Percentiles rank a stretch among this genome's conserved stretches.
These are phyloP conservation scores for Oncorhynchus masou DNA, from an alignment of 2,113 vertebrate species.

Conservation along the genomic window DNA sequence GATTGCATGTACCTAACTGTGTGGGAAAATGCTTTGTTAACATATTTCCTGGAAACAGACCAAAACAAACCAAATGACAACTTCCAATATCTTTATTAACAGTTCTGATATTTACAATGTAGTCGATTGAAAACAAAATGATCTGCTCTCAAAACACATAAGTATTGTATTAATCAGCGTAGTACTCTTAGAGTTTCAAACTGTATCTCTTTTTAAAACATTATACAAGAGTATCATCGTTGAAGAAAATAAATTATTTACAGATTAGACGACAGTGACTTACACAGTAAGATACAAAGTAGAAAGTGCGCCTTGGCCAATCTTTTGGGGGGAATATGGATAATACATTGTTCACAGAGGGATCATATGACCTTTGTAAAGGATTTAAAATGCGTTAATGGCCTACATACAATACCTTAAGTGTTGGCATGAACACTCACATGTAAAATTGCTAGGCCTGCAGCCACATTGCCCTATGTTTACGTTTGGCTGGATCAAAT, in stretches of 20 bases:
- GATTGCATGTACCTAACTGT: too few species aligned
- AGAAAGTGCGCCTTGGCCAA: neutral
- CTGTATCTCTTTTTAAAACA: neutral
- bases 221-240: neutral
- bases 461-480: too few species aligned
- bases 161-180: neutral
- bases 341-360: neutral
- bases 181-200: neutral
- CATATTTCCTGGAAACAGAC: neutral
- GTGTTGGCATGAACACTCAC: too few species aligned
- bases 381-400: too few species aligned
- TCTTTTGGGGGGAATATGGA: neutral
- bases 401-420: too few species aligned
- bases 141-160: neutral
- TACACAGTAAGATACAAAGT: conserved; percentile 41
- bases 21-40: neutral
- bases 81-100: neutral
- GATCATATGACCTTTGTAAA: too few species aligned
- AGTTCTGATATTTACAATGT: conserved; percentile 1
- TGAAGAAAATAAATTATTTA: neutral
- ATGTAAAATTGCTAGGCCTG: too few species aligned
- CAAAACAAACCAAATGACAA: neutral
- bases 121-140: neutral
- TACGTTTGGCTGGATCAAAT: too few species aligned
- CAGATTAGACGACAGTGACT: conserved; percentile 11